Evolutionary conservation across 2,888 invertebrate genomes (phyloP).

Genomic region (Cantharis nigra): DNA sequence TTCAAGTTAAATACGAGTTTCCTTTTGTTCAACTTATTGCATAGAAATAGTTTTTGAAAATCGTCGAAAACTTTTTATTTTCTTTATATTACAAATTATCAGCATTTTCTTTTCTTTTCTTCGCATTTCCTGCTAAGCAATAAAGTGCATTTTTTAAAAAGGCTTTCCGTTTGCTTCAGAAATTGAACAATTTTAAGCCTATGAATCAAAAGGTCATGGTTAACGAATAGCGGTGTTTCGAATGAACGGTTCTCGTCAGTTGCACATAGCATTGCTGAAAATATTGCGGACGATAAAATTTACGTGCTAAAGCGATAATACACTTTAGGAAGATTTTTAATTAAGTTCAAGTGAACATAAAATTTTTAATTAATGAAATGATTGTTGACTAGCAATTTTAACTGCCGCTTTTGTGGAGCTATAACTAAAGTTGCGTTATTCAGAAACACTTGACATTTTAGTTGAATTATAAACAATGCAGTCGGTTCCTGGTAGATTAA

Average conservation of each 20-base stretch:
- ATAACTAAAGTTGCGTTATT: neutral
- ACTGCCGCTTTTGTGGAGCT: neutral
- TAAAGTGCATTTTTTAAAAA: neutral
- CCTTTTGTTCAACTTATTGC: neutral
- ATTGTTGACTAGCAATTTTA: neutral
- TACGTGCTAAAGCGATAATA: neutral
- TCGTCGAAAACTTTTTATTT: neutral
- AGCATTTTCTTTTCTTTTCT: neutral
- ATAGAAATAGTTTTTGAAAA: neutral
- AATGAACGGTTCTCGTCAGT: no score
- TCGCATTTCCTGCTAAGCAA: neutral
- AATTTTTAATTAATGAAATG: neutral
- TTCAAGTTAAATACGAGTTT: neutral
- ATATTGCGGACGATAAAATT: neutral
- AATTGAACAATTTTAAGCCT: neutral
- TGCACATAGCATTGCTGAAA: no score
- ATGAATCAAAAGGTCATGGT: no score
- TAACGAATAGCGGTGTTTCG: no score
- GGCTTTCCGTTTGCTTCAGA: neutral
- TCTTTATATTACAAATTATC: neutral
- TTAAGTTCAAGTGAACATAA: neutral
- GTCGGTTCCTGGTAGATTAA: neutral
- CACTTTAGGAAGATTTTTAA: neutral
- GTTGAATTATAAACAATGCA: neutral
- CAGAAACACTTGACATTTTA: neutral